Evolutionary conservation across 2,113 vertebrate species (phyloP).

Genomic region (Odontesthes bonariensis): DNA sequence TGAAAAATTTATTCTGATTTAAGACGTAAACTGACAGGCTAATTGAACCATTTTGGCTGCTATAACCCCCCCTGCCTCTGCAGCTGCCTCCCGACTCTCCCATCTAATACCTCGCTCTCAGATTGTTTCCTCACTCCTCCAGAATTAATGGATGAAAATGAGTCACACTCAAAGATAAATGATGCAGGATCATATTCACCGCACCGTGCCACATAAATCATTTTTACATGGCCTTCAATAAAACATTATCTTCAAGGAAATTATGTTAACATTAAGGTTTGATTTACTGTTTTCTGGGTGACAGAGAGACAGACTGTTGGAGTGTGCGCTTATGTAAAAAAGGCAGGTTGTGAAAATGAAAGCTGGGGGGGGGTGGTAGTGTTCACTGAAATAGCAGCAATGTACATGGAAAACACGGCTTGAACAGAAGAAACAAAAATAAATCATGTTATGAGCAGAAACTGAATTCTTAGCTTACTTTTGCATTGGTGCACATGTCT

Average conservation of each 20-base stretch:
- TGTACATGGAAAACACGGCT: neutral
- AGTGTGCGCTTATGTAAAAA: neutral
- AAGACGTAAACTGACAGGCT: constrained; percentile 63
- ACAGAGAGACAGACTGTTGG: no score
- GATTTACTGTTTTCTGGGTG: constrained; percentile 13
- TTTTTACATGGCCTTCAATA: constrained; percentile 41
- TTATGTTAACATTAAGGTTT: constrained; percentile 27
- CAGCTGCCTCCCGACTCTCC: neutral
- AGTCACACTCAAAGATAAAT: constrained; percentile 59
- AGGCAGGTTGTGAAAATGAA: neutral
- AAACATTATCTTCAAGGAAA: constrained; percentile 34
- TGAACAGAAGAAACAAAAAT: no score
- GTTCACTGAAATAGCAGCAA: neutral
- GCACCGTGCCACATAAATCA: constrained; percentile 40
- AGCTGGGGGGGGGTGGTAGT: neutral
- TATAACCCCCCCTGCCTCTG: constrained; percentile 16
- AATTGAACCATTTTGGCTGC: constrained; percentile 68
- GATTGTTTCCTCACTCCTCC: constrained; percentile 43
- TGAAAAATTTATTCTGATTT: constrained; percentile 59
- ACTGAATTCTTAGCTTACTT: no score
- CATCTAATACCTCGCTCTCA: constrained; percentile 36
- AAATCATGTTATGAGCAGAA: no score
- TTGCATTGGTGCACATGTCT: no score
- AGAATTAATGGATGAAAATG: constrained; percentile 54
- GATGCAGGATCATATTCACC: constrained; percentile 50